Base-by-base conservation (phyloP, 2,113 vertebrate species). In the Indicator maculatus region DNA sequence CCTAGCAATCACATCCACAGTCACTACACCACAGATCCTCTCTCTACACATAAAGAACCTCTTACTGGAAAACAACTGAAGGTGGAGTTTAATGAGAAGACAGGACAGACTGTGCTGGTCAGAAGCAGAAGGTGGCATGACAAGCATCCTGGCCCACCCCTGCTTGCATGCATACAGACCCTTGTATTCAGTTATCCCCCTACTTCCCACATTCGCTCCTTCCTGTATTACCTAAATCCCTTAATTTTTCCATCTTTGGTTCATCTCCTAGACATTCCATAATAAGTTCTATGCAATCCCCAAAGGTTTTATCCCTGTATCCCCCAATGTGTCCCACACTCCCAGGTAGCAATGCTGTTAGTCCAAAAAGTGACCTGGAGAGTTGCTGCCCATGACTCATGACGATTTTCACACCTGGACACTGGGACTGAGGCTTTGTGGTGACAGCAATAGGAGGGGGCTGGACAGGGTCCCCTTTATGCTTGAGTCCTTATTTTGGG, bases 301-400 rank as follows among this genome's bases (percentile, higher is more conserved):
- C 36, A 28, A 47, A 81, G 59, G 10, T 41, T 78, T 56, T 58
- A 66, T 8, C 39, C 13, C 52, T 58, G 44, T 5, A 23, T 12
- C 3, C 11, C 10, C 8, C 9, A 21, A 14, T 1, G 3, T 3
- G 11, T 33, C 9, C 23, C 18, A 73, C 23, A 23, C 0, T 1
- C 4, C 9, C 30, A 74, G 8, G 12, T 11, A 73, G 28, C 45
- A 84, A 82, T 1, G 4, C 11, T 5, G 2, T 24, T 47, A 64
- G 38, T 31, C 38, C 26, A 72, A 64, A 70, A 41, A 11, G 27
- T 8, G 17, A 84, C 36, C 10, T n/a, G 27, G 6, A 41, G 14
- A 33, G 28, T 16, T 69, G 33, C 4, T 89, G 5, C 24, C 3
- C 0, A n/a, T 0, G 0, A 8, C 30, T 56, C 17, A 12, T 18